A percentile compares a stretch with the other conserved stretches of the same genome.
phyloP scores from a whole-genome alignment of 2,888 invertebrate genomes.

The Rhagonycha lutea region DNA sequence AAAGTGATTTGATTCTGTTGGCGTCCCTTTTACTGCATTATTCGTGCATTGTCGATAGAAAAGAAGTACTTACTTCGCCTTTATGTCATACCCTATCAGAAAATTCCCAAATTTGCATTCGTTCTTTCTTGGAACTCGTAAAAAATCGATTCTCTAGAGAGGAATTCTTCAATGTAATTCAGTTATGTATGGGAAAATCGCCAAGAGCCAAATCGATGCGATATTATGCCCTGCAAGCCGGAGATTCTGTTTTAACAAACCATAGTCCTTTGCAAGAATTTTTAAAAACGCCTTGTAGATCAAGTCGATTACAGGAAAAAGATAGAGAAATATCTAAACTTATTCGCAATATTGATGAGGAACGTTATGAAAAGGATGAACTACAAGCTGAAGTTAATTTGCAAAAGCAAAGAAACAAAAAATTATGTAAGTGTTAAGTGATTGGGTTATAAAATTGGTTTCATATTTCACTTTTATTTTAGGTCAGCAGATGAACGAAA shows the following conservation, averaged over 20 bases:
- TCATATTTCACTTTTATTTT: conserved; percentile 13
- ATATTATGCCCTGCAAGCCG: conserved; percentile 33
- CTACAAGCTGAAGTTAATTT: conserved; percentile 63
- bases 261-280: conserved; percentile 47
- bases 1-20: conserved; percentile 38
- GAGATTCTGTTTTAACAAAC: conserved; percentile 23
- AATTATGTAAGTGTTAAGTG: conserved; percentile 54
- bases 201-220: not conserved
- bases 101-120: conserved; percentile 45
- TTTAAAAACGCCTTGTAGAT: conserved; percentile 45
- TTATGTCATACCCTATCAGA: conserved; percentile 45
- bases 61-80: conserved; percentile 48
- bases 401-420: conserved; percentile 59
- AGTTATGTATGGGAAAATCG: conserved; percentile 32
- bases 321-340: conserved; percentile 58
- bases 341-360: conserved; percentile 63
- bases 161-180: conserved; percentile 40
- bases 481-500: conserved; percentile 52
- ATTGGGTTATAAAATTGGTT: not conserved
- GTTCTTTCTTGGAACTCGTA: conserved; percentile 46
- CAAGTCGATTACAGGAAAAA: conserved; percentile 42
- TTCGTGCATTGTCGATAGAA: conserved; percentile 48
- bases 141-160: conserved; percentile 37
- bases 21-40: conserved; percentile 51
- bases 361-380: conserved; percentile 66